Evolutionary conservation across 2,797 vertebrate species (phyloP), one percentile per base, ranked within the genome.

Genomic region (Lagorchestes hirsutus): DNA sequence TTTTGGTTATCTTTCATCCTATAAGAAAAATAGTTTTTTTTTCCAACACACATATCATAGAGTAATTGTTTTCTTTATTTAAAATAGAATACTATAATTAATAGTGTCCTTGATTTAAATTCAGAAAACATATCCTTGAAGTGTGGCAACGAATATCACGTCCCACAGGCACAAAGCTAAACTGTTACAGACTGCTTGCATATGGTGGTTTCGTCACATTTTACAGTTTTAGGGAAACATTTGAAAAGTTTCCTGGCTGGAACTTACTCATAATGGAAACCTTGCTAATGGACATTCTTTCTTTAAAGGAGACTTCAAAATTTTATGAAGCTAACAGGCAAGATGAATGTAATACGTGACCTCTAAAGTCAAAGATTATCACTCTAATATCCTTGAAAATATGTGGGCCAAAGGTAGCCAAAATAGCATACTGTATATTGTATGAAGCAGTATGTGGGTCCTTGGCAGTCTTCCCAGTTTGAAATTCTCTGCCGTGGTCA

Each of bases 361-460:
- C 56, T 95, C 93, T 92, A 93, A 95, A 97, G 91, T 18, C 87
- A 96, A 90, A 95, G 93, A 96, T 93, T 92, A 94, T 93, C 52
- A 74, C 52, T 55, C 82, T 93, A 14, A 52, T n/a, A 96, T 92
- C 58, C 91, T 93, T 94, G 67, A 92, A 92, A 92, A 96, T 58
- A 14, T 34, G 62, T 67, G 54, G 62, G 74, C 59, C 96, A 97
- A n/a, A 92, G 92, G 59, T n/a, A 92, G 54, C 93, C 56, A 95
- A 95, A 97, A 91, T 58, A 90, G 62, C 52, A 56, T 96, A 95
- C 92, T 93, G 29, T 55, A 94, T 56, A 31, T 92, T 91, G 52
- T 18, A 52, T n/a, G 11, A 74, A 91, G 55, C 46, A 92, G 87
- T 31, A 1, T 55, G 46, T 5, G 9, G 67, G 56, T 57, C 4